Base-by-base conservation (phyloP, 2,797 vertebrate species). In the Microctenopoma stevenorrisi region DNA sequence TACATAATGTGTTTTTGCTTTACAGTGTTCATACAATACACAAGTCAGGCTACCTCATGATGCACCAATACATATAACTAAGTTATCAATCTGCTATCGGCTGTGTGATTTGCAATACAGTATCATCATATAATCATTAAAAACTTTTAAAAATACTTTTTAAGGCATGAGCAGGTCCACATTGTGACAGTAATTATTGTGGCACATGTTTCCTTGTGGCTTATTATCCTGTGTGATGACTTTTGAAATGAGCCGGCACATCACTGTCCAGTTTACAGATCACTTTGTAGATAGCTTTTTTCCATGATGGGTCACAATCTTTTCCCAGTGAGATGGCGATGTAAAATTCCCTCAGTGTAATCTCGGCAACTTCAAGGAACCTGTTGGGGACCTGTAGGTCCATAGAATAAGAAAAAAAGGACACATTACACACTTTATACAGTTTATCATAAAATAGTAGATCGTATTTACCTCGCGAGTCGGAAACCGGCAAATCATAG, bases 221-320 rank as follows among this genome's bases (percentile, higher is more conserved):
- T 49, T 54, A 22, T 84, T 56, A 94, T 74, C 88, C 89, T 53
- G 86, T 92, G 60, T 63, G 71, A 3, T 90, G 71, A 7, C 81
- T 90, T 86, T 93, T 96, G 89, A 97, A 96, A 43, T 87, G 89
- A 53, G 93, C 92, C 0, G 97, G 96, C 40, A 97, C 91, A 5
- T 96, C 93, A 15, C 94, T 94, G 91, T 98, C 97, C 84, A 98
- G 91, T 91, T 97, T 98, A 44, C 96, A 96, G 92, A 98, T 98
- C 9, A 97, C 95, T 91, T 97, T 98, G 91, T 98, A 98, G 92
- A 98, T 98, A 8, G 94, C 91, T 89, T 98, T 98, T 92, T 98
- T 98, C 97, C 97, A 98, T 60, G 96, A 97, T 4, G 96, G 95
- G 70, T 98, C 96, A 0, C 86, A 82, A 0, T 98, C 96, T 87